phyloP scores from a whole-genome alignment of 1,140 invertebrate species.

The Andricus grossulariae region DNA sequence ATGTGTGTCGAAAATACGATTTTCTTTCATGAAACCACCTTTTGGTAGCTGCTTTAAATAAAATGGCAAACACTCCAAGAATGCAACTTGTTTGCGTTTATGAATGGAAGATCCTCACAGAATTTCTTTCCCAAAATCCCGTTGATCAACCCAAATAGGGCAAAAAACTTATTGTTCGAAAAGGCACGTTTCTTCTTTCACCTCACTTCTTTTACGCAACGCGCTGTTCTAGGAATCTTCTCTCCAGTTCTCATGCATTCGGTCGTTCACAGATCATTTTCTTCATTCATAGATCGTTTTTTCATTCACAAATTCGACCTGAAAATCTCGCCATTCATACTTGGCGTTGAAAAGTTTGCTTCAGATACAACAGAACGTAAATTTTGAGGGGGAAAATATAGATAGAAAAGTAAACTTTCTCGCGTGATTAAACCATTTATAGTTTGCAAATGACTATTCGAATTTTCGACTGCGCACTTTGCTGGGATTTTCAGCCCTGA shows the following conservation, averaged over 20 bases:
- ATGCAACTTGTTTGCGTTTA: constrained; percentile 21
- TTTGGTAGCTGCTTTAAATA: constrained; percentile 21
- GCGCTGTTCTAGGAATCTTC: constrained; percentile 20
- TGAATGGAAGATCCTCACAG: constrained; percentile 2
- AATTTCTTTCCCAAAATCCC: constrained; percentile 22
- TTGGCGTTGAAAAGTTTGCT: constrained; percentile 17
- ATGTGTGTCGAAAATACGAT: constrained; percentile 21
- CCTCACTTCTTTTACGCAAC: constrained; percentile 9
- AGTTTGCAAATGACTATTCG: background rate
- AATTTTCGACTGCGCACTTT: too few relatives aligned
- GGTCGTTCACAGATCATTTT: background rate
- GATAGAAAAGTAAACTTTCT: background rate
- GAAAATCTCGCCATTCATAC: constrained; percentile 18
- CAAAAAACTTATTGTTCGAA: constrained; percentile 13
- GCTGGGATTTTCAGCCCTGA: too few relatives aligned
- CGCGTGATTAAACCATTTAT: constrained; percentile 8
- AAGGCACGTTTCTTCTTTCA: constrained; percentile 16
- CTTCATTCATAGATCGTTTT: constrained; percentile 8
- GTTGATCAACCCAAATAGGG: constrained; percentile 24
- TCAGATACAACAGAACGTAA: constrained; percentile 20
- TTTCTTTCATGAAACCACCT: constrained; percentile 25
- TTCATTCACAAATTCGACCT: constrained; percentile 24
- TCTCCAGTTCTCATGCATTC: constrained; percentile 21
- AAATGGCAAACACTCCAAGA: constrained; percentile 8
- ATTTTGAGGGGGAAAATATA: background rate